Evolutionary conservation across 1,140 invertebrate genomes (phyloP), one percentile per base, ranked within the genome.

Genomic region (Calephelis virginiensis): DNA sequence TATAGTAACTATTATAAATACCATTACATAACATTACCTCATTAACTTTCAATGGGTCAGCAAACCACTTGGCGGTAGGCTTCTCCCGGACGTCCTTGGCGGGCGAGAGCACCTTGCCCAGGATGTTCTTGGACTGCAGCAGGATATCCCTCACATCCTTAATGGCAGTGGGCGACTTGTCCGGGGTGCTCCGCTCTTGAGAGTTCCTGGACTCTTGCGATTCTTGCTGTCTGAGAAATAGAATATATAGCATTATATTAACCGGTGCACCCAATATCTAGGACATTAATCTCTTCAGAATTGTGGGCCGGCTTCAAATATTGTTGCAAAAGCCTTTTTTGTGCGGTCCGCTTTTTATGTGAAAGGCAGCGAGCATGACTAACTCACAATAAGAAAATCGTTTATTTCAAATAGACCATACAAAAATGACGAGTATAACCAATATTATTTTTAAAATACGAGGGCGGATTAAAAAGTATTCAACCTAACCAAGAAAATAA

Each of bases 51-150:
- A 72, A 47, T 0, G 74, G 64, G 4, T 84, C 85, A 6, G 81
- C 71, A 69, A 85, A 89, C 86, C 86, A 89, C 68, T 85, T 84
- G 45, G 86, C 73, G 4, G 69, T 80, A 8, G 84, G 76, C 14
- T 81, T 74, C 10, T 74, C 77, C 14, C 73, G 14, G 8, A 53
- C 56, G 63, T 77, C 80, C 17, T 94, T 95, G 0, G 94, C 93
- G 0, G 96, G 96, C 0, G 95, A 96, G 8, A 96, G 90, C 74
- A 96, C 95, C 91, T 96, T 96, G 37, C 94, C 95, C 64, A 97
- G 87, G 70, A 96, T 94, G 79, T 91, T 95, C 82, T 96, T 96
- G 5, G 95, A 96, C 70, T 95, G 94, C 4, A 94, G 92, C 12
- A 96, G 76, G 75, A 95, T 94, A 71, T 95, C 95, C 71, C 95